Conservation (phyloP, 2,113 vertebrate species). For the Cynopterus brachyotis region DNA sequence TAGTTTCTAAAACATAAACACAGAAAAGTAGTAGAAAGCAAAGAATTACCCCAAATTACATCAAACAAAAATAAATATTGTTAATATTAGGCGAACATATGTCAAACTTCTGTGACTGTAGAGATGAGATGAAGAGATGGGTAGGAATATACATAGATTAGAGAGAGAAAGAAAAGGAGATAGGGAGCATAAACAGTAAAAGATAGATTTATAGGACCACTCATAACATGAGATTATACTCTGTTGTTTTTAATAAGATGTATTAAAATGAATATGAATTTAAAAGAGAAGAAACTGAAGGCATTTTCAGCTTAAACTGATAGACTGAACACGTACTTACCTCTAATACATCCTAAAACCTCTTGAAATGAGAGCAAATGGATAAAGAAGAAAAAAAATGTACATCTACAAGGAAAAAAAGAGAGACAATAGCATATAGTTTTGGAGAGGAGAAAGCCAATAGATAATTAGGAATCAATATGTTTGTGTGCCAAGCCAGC, state of each 20-base stretch:
- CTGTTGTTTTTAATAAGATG: neutral
- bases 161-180: neutral
- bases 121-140: neutral
- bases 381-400: neutral
- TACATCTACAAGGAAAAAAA: neutral
- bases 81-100: neutral
- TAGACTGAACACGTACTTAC: neutral
- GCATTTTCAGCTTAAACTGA: neutral
- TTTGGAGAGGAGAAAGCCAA: neutral
- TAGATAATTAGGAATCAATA: neutral
- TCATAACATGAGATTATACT: neutral
- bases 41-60: neutral
- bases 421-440: neutral
- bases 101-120: neutral
- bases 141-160: neutral
- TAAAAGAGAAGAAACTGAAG: neutral
- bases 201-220: neutral
- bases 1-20: slow-evolving; percentile 19
- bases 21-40: neutral
- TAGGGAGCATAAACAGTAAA: neutral
- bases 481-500: neutral
- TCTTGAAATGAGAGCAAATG: neutral
- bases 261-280: neutral
- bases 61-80: slow-evolving; percentile 17
- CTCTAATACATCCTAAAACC: neutral